Conservation (phyloP, 2,888 invertebrate genomes). For the Lissonota sp. region DNA sequence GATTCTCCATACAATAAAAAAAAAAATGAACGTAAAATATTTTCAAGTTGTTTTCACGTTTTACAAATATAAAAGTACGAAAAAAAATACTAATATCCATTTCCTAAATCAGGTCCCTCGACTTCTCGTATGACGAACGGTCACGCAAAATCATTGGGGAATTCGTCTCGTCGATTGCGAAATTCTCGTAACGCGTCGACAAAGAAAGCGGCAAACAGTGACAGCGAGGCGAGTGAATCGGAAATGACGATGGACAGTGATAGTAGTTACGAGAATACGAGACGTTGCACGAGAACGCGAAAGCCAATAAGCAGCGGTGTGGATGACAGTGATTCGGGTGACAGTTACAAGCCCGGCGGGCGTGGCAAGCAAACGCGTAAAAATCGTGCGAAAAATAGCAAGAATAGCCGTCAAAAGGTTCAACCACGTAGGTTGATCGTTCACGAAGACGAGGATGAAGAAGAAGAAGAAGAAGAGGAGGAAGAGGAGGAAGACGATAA, state of each 20-base stretch:
- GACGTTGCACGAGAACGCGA: slow-evolving; percentile 75
- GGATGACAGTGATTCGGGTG: slow-evolving; percentile 85
- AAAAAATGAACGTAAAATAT: neutral
- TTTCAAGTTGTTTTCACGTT: no score
- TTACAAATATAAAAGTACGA: no score
- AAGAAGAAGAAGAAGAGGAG: slow-evolving; percentile 62
- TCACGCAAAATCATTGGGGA: slow-evolving; percentile 72
- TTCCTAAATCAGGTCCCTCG: slow-evolving; percentile 76
- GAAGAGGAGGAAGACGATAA: slow-evolving; percentile 73
- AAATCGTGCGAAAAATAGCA: slow-evolving; percentile 77
- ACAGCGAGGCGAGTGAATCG: slow-evolving; percentile 77
- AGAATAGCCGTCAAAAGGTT: slow-evolving; percentile 71
- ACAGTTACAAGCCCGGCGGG: slow-evolving; percentile 85
- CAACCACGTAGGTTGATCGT: slow-evolving; percentile 72
- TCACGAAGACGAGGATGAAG: slow-evolving; percentile 73
- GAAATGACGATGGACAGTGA: slow-evolving; percentile 77
- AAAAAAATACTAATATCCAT: no score
- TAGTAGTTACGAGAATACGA: slow-evolving; percentile 74
- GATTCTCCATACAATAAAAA: slow-evolving; percentile 4
- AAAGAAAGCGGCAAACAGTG: slow-evolving; percentile 69
- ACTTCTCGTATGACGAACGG: slow-evolving; percentile 81
- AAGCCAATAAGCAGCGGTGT: slow-evolving; percentile 75
- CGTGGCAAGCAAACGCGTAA: slow-evolving; percentile 79
- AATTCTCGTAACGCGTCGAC: slow-evolving; percentile 61
- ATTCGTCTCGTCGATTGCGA: slow-evolving; percentile 73